These are phyloP conservation scores for Limnephilus rhombicus DNA, from an alignment of 2,888 invertebrate genomes.

Conservation along the genomic window DNA sequence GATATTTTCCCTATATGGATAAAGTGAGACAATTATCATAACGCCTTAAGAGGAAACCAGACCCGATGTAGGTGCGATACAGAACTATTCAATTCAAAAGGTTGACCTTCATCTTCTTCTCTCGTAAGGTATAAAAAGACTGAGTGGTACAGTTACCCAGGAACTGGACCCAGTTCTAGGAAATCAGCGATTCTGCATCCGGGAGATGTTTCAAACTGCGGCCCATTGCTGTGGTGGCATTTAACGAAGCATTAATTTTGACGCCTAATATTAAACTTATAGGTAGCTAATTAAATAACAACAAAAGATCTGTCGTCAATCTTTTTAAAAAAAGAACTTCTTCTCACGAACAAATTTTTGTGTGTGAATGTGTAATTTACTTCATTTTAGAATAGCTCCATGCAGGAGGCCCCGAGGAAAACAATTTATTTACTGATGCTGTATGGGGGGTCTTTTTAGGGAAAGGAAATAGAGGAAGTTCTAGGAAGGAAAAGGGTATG, in stretches of 20 bases:
- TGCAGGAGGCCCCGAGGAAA: too few relatives aligned
- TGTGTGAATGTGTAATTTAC: too few relatives aligned
- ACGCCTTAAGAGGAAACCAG: background rate
- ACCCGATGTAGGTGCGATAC: slow-evolving; percentile 18
- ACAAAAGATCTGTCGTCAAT: background rate
- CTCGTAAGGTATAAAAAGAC: background rate
- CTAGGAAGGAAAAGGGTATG: too few relatives aligned
- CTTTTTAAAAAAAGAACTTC: too few relatives aligned
- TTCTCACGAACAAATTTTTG: background rate
- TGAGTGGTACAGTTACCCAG: background rate
- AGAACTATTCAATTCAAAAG: background rate
- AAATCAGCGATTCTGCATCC: background rate
- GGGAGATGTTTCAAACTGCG: background rate
- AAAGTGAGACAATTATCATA: slow-evolving; percentile 23
- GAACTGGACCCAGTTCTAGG: background rate
- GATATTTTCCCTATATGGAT: slow-evolving; percentile 9
- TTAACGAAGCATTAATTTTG: too few relatives aligned
- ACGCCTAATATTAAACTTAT: too few relatives aligned
- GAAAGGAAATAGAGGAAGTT: too few relatives aligned
- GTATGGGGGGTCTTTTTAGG: too few relatives aligned
- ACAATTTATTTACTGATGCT: too few relatives aligned
- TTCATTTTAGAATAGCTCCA: too few relatives aligned
- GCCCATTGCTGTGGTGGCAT: too few relatives aligned
- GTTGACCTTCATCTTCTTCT: slow-evolving; percentile 5
- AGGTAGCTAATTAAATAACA: background rate